Evolutionary conservation across 2,888 invertebrate species (phyloP), one percentile per base, ranked within the genome.

Genomic region (Melinopterus prodromus): DNA sequence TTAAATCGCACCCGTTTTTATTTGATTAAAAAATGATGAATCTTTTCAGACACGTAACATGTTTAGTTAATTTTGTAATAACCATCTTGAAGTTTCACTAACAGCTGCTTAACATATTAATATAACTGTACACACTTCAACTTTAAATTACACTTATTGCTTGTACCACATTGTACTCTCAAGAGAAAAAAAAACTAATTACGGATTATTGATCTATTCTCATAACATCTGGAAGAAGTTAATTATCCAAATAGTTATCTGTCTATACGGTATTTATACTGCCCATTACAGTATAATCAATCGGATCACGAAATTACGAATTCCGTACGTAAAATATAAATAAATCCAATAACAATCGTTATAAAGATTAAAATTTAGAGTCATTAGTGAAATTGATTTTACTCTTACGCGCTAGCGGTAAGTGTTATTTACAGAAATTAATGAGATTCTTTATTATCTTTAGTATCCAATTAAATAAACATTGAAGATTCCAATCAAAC

Each of bases 211-310:
- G 53, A 53, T 53, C 53, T 53, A 53, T 53, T 53, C 53, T 53
- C 53, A 53, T 53, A 53, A 53, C 53, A 53, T 53, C 53, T 53
- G 53, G 53, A 53, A 53, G 53, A 53, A 53, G 53, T 53, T 53
- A 53, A 53, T 53, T 53, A 53, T 53, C 53, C 53, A 53, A 53
- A 6, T 53, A 53, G 53, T 7, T n/a, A 26, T 26, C 53, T 53
- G 53, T 53, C 53, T 53, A 53, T 12, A 12, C 53, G 5, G 9
- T 53, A 2, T 53, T 53, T 4, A 53, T 7, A 53, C 5, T 12
- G 53, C 53, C 12, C 53, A 53, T 53, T 53, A 53, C n/a, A n/a
- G 5, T 6, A 7, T 7, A 3, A 9, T 12, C 3, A 53, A 7
- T 53, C 12, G 5, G 53, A 53, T 53, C 1, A 53, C 2, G 53